Percentiles rank a stretch among this genome's conserved stretches.
These are phyloP conservation scores for Ostrea denselamellosa DNA, from an alignment of 1,140 invertebrate species.

Conservation along the genomic window DNA sequence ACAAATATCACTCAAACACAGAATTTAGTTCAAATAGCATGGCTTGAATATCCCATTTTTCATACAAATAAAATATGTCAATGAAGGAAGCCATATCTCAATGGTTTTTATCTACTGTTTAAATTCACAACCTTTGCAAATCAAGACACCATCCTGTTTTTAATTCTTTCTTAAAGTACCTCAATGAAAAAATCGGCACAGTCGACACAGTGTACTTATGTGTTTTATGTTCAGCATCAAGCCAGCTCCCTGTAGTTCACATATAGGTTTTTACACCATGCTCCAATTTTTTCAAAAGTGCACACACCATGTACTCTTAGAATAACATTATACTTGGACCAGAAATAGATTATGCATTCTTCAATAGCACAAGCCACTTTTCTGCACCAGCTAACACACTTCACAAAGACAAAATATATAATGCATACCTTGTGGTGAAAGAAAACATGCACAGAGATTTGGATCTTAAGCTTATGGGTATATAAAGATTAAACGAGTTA, in stretches of 20 bases:
- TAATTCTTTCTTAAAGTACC: neutral
- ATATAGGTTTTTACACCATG: conserved; percentile 3
- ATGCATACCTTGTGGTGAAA: neutral
- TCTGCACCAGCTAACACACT: conserved; percentile 24
- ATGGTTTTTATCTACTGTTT: neutral
- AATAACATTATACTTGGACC: conserved; percentile 15
- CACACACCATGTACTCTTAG: conserved; percentile 16
- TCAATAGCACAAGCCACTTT: conserved; percentile 10
- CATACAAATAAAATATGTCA: neutral
- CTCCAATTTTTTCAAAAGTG: conserved; percentile 23
- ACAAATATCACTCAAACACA: conserved; percentile 21
- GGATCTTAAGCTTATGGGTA: neutral
- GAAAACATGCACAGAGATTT: neutral
- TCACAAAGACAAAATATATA: neutral
- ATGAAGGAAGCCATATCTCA: neutral
- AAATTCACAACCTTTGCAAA: neutral
- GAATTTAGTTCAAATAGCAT: neutral
- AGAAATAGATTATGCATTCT: conserved; percentile 28
- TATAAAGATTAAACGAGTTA: neutral
- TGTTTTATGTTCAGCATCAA: conserved; percentile 21
- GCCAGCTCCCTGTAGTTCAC: neutral
- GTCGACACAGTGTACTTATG: neutral
- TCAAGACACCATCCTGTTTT: neutral
- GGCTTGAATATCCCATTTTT: neutral
- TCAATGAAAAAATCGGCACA: neutral